Conservation (phyloP, 2,797 vertebrate genomes). For the Sphenopsis melanotis region DNA sequence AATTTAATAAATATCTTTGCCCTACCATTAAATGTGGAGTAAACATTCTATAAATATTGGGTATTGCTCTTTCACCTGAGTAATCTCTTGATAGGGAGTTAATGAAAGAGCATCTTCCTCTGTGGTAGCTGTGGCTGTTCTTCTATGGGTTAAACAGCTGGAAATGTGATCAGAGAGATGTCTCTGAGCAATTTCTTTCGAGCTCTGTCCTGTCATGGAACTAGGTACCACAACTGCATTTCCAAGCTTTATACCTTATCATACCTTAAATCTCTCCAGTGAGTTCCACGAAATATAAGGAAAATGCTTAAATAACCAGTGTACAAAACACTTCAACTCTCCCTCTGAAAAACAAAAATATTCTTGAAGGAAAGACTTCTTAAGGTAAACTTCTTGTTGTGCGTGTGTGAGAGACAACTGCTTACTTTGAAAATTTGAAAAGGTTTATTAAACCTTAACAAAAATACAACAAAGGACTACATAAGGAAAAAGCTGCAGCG, state of each 20-base stretch:
- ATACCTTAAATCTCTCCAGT: not conserved
- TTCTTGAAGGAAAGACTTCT: too few relatives aligned
- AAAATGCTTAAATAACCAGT: too few relatives aligned
- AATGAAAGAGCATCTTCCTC: not conserved
- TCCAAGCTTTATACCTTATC: not conserved
- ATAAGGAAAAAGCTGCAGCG: too few relatives aligned
- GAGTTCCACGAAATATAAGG: too few relatives aligned
- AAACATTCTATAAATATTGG: not conserved
- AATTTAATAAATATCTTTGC: not conserved
- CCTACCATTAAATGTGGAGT: not conserved
- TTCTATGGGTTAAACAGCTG: not conserved
- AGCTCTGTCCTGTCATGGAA: not conserved
- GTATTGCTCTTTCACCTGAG: not conserved
- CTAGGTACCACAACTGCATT: not conserved
- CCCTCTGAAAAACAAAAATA: too few relatives aligned
- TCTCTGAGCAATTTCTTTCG: not conserved
- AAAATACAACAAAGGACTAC: too few relatives aligned
- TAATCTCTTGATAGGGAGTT: not conserved
- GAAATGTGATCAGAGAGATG: not conserved
- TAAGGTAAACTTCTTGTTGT: too few relatives aligned
- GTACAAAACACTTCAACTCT: too few relatives aligned
- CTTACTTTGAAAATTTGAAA: too few relatives aligned
- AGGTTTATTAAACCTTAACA: too few relatives aligned
- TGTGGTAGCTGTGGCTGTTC: not conserved
- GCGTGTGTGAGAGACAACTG: too few relatives aligned